Evolutionary conservation across 2,888 invertebrate species (phyloP).

Genomic region (Meandrusa payeni): DNA sequence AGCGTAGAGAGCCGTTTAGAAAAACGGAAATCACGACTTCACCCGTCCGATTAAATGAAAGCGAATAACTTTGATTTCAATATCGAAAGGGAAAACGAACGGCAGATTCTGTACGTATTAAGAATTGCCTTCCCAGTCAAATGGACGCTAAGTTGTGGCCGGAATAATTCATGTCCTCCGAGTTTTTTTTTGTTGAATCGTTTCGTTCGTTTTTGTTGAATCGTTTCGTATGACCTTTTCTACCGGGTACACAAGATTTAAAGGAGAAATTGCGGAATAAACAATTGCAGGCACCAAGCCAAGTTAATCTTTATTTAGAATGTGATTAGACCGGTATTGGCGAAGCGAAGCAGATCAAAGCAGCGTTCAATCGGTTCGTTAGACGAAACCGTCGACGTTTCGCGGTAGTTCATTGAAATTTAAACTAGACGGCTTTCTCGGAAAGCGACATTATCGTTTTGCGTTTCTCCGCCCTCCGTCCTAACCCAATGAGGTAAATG

Average conservation of each 20-base stretch:
- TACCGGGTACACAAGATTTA: conserved; percentile 12
- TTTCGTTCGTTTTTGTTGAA: conserved; percentile 10
- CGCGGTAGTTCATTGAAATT: conserved; percentile 76
- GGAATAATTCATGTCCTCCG: conserved; percentile 12
- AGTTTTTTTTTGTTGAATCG: conserved; percentile 10
- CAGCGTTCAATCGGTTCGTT: conserved; percentile 72
- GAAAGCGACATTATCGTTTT: conserved; percentile 53
- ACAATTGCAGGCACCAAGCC: conserved; percentile 8
- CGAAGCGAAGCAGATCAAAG: conserved; percentile 53
- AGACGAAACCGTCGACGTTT: conserved; percentile 63
- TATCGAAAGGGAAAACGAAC: conserved; percentile 18
- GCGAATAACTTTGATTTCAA: conserved; percentile 7
- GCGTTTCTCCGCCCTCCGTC: conserved; percentile 40
- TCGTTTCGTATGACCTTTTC: conserved; percentile 15
- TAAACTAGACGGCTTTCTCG: conserved; percentile 68
- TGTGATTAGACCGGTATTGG: conserved; percentile 33
- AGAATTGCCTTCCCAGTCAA: conserved; percentile 2
- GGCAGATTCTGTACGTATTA: conserved; percentile 6
- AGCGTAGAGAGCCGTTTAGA: neutral
- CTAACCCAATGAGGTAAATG: conserved; percentile 55
- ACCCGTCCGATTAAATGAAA: conserved; percentile 1
- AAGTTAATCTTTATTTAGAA: conserved; percentile 9
- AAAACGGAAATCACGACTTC: conserved; percentile 9
- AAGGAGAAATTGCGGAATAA: conserved; percentile 29
- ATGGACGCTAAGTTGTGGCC: conserved; percentile 6